Base-by-base conservation (phyloP, 2,888 invertebrate species). In the Lasioglossum morio region DNA sequence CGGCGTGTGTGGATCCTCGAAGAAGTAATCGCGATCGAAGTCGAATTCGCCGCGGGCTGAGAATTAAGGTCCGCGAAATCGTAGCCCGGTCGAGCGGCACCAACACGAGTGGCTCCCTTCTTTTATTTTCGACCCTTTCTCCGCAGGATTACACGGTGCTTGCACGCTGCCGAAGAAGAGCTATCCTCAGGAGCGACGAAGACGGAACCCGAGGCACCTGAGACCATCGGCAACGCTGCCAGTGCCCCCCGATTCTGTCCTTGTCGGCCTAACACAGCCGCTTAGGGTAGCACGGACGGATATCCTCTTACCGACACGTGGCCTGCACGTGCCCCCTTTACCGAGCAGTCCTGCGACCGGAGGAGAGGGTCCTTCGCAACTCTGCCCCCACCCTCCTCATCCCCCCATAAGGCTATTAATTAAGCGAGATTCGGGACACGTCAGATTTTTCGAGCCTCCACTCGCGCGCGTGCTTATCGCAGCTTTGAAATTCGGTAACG, bases 251-350 rank as follows among this genome's bases (percentile, higher is more conserved):
- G 34, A n/a, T 72, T 83, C 85, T 57, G 48, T 88, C 81, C 82
- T 80, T 80, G 79, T 84, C 85, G 80, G 78, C 84, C 80, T 88
- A 90, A 86, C 87, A 69, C 86, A 80, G 77, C 81, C 86, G 87
- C 82, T 87, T 88, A 89, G 89, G 90, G 91, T 91, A 87, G 87
- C 89, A 86, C 88, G 89, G 92, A 93, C 94, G 94, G 94, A 94
- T 95, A 95, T 95, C 94, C 95, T 95, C 95, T 95, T 95, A 95
- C 94, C 91, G 95, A 94, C 95, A 95, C 95, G 95, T 95, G 95
- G 90, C 92, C 80, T 89, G 92, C 95, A 95, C 95, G 95, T 94
- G 95, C 93, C 94, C 93, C 94, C 91, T 84, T 88, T 91, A 90
- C 88, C 88, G 82, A 87, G 77, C 89, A 87, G 91, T 91, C 91